phyloP scores from a whole-genome alignment of 2,113 vertebrate genomes.

The Pyxicephalus adspersus region DNA sequence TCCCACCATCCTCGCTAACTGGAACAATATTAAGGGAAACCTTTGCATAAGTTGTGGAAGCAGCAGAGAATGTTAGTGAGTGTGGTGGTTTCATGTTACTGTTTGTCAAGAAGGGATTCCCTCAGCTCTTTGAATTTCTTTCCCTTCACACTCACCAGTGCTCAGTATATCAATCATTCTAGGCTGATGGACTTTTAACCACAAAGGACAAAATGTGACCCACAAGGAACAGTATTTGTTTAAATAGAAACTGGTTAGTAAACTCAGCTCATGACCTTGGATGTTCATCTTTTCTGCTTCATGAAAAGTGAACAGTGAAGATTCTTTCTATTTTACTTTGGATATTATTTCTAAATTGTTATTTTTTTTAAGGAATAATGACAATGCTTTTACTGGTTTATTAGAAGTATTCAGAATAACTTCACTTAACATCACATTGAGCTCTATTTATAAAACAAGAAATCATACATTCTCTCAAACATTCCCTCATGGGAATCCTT shows the following conservation, averaged over 20 bases:
- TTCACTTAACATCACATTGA: too few species aligned
- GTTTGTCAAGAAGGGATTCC: constrained; percentile 44
- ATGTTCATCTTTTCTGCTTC: background rate
- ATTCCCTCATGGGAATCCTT: too few species aligned
- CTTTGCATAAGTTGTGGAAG: constrained; percentile 18
- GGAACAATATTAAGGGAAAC: constrained; percentile 5
- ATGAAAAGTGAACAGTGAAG: background rate
- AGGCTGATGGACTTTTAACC: background rate
- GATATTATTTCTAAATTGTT: background rate
- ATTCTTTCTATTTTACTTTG: background rate
- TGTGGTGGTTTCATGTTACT: constrained; percentile 32
- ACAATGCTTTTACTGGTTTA: too few species aligned
- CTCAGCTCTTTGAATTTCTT: constrained; percentile 39
- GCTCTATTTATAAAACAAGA: too few species aligned
- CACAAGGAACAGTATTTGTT: background rate
- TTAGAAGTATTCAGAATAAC: too few species aligned
- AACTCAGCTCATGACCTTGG: background rate
- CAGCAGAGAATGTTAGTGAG: constrained; percentile 46
- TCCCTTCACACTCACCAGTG: background rate
- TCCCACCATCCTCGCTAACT: background rate
- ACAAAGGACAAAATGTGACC: constrained; percentile 13
- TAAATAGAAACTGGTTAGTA: background rate
- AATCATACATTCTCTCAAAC: too few species aligned
- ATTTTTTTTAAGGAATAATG: background rate
- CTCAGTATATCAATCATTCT: constrained; percentile 25